These are phyloP conservation scores for Pangasius larnaudii DNA, from an alignment of 2,797 vertebrate species.

Conservation along the genomic window DNA sequence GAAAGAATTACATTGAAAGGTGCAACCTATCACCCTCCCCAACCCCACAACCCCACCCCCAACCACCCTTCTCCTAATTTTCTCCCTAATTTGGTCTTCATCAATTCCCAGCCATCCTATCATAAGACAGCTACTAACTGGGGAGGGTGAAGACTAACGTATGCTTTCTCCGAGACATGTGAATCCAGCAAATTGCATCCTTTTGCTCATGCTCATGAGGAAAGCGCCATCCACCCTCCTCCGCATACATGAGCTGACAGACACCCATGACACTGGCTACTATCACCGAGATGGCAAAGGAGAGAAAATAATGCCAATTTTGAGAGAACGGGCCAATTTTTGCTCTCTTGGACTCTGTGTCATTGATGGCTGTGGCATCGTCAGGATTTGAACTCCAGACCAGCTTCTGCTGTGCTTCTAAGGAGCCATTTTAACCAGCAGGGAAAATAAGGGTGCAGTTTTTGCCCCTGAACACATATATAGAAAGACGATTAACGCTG, in stretches of 20 bases:
- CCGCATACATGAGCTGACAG: not conserved
- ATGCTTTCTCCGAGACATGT: too few relatives aligned
- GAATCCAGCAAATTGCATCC: too few relatives aligned
- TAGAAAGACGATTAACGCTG: too few relatives aligned
- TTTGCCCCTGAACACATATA: too few relatives aligned
- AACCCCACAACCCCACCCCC: too few relatives aligned
- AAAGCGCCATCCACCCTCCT: not conserved
- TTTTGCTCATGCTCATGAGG: too few relatives aligned
- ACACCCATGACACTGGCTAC: not conserved
- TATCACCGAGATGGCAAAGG: not conserved
- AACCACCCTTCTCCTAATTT: not conserved
- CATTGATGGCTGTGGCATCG: not conserved
- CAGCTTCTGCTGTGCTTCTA: too few relatives aligned
- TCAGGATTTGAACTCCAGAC: too few relatives aligned
- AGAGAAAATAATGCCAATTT: not conserved
- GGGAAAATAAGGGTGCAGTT: too few relatives aligned
- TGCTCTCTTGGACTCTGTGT: not conserved
- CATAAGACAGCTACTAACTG: not conserved
- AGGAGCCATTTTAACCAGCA: too few relatives aligned
- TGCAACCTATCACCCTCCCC: not conserved
- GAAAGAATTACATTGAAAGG: not conserved
- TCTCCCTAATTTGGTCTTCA: not conserved
- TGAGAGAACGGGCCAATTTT: not conserved
- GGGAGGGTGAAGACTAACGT: not conserved
- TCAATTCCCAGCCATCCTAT: not conserved